Conservation (phyloP, 2,797 vertebrate genomes). For the Halcyon chelicuti region DNA sequence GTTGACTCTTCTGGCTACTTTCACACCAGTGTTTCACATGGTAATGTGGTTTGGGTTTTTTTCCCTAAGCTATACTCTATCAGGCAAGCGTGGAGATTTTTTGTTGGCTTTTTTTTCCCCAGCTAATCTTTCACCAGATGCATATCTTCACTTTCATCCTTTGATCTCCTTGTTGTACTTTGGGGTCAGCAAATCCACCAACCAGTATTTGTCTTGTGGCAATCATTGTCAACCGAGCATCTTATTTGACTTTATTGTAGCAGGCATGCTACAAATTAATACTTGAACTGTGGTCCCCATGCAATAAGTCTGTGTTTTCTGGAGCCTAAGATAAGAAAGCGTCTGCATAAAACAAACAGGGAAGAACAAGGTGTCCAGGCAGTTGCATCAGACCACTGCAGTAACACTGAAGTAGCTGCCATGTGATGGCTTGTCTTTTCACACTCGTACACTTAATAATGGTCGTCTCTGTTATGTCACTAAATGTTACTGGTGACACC, state of each 20-base stretch:
- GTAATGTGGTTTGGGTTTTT: not conserved
- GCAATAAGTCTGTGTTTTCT: not conserved
- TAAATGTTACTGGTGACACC: not conserved
- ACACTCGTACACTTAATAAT: not conserved
- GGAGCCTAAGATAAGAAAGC: not conserved
- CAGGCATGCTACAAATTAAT: not conserved
- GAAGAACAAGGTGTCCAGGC: not conserved
- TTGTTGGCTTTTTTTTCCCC: not conserved
- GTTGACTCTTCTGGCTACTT: not conserved
- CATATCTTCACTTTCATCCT: not conserved
- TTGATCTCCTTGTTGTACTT: not conserved
- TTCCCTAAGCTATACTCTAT: not conserved
- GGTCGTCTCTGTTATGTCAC: not conserved
- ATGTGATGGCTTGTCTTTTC: not conserved
- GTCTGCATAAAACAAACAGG: not conserved
- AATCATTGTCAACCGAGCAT: not conserved
- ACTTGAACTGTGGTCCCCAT: not conserved
- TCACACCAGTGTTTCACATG: not conserved
- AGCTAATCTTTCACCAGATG: not conserved
- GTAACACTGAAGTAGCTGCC: not conserved
- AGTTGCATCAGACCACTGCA: not conserved
- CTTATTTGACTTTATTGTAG: not conserved
- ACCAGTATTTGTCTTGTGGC: not conserved
- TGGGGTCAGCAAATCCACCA: not conserved
- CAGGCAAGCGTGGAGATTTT: rapidly evolving